Conservation (phyloP, 2,797 vertebrate species). For the Enteromius anoplus region DNA sequence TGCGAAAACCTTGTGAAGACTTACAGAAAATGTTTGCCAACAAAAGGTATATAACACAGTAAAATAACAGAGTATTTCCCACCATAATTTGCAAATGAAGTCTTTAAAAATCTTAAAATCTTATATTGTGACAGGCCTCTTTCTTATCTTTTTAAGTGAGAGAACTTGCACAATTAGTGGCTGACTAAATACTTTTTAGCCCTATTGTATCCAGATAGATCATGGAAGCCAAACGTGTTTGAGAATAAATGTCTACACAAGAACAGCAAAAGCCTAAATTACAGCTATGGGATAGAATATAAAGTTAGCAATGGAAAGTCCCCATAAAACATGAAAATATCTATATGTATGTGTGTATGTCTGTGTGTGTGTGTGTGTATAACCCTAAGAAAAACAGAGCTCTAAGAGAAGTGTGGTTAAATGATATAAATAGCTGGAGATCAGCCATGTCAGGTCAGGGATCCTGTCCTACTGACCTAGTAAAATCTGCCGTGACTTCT, state of each 20-base stretch:
- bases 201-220: neutral
- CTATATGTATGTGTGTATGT: neutral
- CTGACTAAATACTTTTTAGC: too few relatives aligned
- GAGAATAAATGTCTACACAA: neutral
- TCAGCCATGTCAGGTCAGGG: slow-evolving; percentile 56
- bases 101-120: too few relatives aligned
- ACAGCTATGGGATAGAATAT: neutral
- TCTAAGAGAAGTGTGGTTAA: neutral
- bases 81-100: too few relatives aligned
- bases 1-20: too few relatives aligned
- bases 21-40: too few relatives aligned
- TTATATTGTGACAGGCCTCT: too few relatives aligned
- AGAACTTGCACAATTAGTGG: too few relatives aligned
- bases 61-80: too few relatives aligned
- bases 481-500: slow-evolving; percentile 65
- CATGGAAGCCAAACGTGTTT: neutral
- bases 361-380: slow-evolving; percentile 7
- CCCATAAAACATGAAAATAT: neutral
- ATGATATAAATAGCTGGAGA: slow-evolving; percentile 35
- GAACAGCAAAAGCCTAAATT: neutral
- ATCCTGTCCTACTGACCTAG: slow-evolving; percentile 64
- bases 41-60: too few relatives aligned
- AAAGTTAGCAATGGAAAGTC: neutral
- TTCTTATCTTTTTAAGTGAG: too few relatives aligned
- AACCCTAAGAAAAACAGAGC: neutral